A percentile compares a stretch with the other conserved stretches of the same genome.
These are phyloP conservation scores for Melanerpes formicivorus DNA, from an alignment of 2,113 vertebrate genomes.

Conservation along the genomic window DNA sequence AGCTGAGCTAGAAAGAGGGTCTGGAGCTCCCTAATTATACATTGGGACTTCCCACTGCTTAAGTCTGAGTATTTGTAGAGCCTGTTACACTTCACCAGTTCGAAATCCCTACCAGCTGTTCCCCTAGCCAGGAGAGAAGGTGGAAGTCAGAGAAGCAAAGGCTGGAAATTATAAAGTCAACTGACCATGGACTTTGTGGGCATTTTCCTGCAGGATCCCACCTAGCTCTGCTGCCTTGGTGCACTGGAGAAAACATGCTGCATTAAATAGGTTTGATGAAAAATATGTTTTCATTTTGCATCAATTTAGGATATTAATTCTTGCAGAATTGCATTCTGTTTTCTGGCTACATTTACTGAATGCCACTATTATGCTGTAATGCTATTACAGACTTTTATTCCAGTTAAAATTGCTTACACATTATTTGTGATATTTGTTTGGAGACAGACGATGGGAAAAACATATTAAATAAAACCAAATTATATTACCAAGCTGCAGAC, in stretches of 20 bases:
- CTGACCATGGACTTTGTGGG: background rate
- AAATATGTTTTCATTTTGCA: conserved; percentile 10
- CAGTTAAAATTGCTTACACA: conserved; percentile 29
- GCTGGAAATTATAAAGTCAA: background rate
- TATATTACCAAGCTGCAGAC: background rate
- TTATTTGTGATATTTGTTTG: conserved; percentile 15
- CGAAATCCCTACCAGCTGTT: background rate
- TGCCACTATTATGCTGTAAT: background rate
- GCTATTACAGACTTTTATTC: background rate
- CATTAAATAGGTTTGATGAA: background rate
- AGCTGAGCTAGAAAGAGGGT: background rate
- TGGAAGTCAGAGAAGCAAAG: background rate
- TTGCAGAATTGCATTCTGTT: background rate
- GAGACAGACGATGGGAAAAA: background rate
- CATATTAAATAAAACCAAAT: conserved; percentile 1
- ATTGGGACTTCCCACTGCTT: background rate
- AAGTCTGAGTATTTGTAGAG: background rate
- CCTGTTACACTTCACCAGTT: background rate
- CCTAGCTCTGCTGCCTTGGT: background rate
- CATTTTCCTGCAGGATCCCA: background rate
- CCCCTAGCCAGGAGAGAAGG: background rate
- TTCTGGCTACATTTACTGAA: conserved; percentile 25
- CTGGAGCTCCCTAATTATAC: background rate
- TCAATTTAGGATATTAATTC: conserved; percentile 1
- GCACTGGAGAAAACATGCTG: background rate